Percentiles rank a stretch among this genome's conserved stretches.
Conservation (phyloP, 2,113 vertebrate genomes). For the Donacobius atricapilla region DNA sequence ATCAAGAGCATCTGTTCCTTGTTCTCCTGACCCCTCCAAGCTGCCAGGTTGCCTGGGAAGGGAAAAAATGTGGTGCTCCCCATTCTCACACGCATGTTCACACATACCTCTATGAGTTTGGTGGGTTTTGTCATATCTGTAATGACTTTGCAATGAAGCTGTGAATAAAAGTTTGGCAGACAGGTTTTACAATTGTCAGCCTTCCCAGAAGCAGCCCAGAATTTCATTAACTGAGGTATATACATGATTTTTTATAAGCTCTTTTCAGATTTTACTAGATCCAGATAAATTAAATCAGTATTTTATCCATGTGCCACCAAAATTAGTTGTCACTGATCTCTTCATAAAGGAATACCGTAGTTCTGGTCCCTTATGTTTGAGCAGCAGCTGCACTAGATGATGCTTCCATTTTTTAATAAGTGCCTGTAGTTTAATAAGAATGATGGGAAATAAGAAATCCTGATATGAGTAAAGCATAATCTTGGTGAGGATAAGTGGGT, state of each 20-base stretch:
- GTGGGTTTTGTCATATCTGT: not conserved
- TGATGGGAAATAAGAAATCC: not conserved
- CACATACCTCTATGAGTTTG: not conserved
- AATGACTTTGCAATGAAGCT: not conserved
- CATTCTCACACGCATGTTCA: not conserved
- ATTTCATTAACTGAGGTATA: conserved; percentile 17
- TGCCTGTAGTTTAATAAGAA: not conserved
- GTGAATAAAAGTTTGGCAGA: conserved; percentile 33
- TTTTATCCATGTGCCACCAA: not conserved
- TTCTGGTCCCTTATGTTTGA: not conserved
- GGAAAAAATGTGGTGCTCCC: not conserved
- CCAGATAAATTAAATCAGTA: not conserved
- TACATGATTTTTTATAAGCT: not conserved
- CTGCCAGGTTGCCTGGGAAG: not conserved
- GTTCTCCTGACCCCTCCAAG: not conserved
- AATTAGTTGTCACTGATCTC: not conserved
- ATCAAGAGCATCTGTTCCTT: not conserved
- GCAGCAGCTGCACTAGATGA: not conserved
- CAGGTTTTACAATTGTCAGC: conserved; percentile 9
- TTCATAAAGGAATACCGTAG: not conserved
- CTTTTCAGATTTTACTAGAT: not conserved
- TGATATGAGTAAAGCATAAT: not conserved
- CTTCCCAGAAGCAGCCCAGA: not conserved
- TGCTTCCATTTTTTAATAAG: not conserved
- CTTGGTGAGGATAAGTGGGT: not conserved